Base-by-base conservation (phyloP, 1,140 invertebrate species). In the Drosophila sucinea region DNA sequence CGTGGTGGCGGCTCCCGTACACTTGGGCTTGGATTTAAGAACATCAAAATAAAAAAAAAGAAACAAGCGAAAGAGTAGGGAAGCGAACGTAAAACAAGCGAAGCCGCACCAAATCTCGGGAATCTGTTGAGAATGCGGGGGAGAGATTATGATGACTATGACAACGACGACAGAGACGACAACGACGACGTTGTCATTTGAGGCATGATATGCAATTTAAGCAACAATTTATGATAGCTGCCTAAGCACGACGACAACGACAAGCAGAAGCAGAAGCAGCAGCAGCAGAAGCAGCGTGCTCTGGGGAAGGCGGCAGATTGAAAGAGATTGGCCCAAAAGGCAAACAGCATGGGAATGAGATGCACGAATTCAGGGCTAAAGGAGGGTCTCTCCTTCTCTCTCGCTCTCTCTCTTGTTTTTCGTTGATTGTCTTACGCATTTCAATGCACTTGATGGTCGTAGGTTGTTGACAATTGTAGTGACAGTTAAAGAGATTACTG, bases 181-280 rank as follows among this genome's bases (percentile, higher is more conserved):
- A 7, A 17, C 17, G n/a, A 29, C 6, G 63, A 41, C 47, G 61
- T 60, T 72, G 79, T 64, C 74, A 70, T 77, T 74, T 81, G 79
- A 81, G 78, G 74, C 74, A 78, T 78, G 80, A 82, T 82, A 81
- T 81, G 79, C 78, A 81, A 81, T 78, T 82, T 82, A 66, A 82
- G 74, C 70, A 77, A 81, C 74, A 82, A 82, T 82, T 82, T 82
- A 82, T 81, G 79, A 82, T 81, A 68, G 74, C 76, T 72, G 76
- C 76, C 75, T 78, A 72, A 60, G 76, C 76, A 78, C 76, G 76
- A 77, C 60, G 60, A 70, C 62, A 73, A 67, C 57, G 66, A 73
- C 61, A 65, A 64, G 55, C 73, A 32, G 32, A 55, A 54, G 33
- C 27, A 47, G n/a, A n/a, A n/a, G 55, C 17, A 67, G 74, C 58